Base-by-base conservation (phyloP, 2,888 invertebrate species). In the Hydrotaea diabolus region DNA sequence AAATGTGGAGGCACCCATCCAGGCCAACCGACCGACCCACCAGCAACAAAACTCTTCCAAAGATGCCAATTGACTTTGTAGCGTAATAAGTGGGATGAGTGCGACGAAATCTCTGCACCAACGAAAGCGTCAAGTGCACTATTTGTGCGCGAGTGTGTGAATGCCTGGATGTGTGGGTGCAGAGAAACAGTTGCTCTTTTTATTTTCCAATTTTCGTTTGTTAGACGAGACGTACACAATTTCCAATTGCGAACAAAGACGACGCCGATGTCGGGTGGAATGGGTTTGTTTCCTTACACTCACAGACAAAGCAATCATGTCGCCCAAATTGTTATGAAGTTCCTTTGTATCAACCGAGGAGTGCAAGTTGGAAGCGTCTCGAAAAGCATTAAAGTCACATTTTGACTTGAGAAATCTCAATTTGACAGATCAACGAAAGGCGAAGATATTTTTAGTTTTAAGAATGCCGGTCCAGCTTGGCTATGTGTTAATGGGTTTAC, bases 31-130 rank as follows among this genome's bases (percentile, higher is more conserved):
- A 31, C 3, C 31, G 31, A n/a, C n/a, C n/a, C n/a, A 17, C 17
- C 15, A 26, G 5, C 26, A 46, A 13, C 21, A 43, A 55, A 23
- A 3, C 26, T 46, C 75, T 31, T 11, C 46, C 36, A 77, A 78
- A 77, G 66, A 84, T 76, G 72, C 64, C 84, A 84, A 84, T 81
- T 84, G 81, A 81, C 81, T 84, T 78, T 84, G 75, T 81, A 80
- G 73, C 74, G 83, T 69, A 77, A 80, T 80, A 80, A 80, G 77
- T 83, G 55, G 73, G 31, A 78, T 75, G 83, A 74, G 80, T 64
- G 53, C 46, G 46, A 15, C 13, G 69, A 31, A 46, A 69, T 46
- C 21, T 69, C 23, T 5, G 5, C 15, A 69, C 21, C 69, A 21
- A 9, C 21, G 31, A 31, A 31, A 13, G 19, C 69, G 43, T 69